These are phyloP conservation scores for Pterostichus madidus DNA, from an alignment of 2,888 invertebrate species.

Conservation along the genomic window DNA sequence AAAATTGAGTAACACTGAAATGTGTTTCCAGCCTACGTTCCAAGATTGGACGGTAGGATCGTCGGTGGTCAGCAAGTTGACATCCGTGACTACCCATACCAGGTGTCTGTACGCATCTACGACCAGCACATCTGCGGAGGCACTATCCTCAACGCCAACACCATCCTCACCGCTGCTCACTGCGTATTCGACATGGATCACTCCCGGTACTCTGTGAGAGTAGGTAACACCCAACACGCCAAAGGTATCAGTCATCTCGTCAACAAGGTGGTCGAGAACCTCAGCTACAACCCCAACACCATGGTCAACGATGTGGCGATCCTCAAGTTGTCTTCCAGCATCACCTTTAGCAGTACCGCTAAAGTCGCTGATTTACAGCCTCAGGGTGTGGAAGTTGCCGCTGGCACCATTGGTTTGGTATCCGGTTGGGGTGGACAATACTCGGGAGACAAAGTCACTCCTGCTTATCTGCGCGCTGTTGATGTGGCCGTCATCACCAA, in stretches of 20 bases:
- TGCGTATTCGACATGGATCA: conserved; percentile 17
- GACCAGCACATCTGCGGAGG: conserved; percentile 32
- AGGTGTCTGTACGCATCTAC: conserved; percentile 11
- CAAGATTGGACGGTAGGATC: not conserved
- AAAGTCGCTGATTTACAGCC: conserved; percentile 2
- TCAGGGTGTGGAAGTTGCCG: conserved; percentile 7
- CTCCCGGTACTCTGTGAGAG: conserved; percentile 7
- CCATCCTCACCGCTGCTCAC: conserved; percentile 20
- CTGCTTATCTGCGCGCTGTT: not conserved
- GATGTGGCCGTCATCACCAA: conserved; percentile 3
- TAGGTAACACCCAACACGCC: conserved; percentile 15
- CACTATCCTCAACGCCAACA: not conserved
- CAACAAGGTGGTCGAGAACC: not conserved
- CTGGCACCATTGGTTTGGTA: not conserved
- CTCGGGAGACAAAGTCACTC: not conserved
- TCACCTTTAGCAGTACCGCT: not conserved
- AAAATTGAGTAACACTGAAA: no score
- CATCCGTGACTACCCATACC: conserved; percentile 11
- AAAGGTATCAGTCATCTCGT: not conserved
- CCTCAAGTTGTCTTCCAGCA: conserved; percentile 9
- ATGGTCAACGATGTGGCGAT: conserved; percentile 41
- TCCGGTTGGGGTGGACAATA: conserved; percentile 50
- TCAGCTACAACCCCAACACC: not conserved
- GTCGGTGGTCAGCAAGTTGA: conserved; percentile 11
- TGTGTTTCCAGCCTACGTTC: not conserved